Conservation (phyloP, 2,797 vertebrate genomes). For the Otus scops region DNA sequence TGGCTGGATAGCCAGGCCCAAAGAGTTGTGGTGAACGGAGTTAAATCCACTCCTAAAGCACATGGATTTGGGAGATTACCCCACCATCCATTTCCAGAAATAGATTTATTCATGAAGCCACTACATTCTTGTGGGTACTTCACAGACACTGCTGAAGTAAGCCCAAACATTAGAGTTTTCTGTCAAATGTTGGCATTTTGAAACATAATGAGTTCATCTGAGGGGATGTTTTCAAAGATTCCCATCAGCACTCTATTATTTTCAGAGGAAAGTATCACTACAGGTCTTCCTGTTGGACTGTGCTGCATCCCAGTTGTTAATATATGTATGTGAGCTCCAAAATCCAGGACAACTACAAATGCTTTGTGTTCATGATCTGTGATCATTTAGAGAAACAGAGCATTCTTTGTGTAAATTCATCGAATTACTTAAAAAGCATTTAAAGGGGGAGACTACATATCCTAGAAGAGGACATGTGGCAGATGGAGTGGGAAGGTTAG, state of each 20-base stretch:
- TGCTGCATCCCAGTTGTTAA: neutral
- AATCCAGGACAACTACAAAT: neutral
- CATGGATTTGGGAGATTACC: neutral
- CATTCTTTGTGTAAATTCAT: neutral
- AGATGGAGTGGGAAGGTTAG: neutral
- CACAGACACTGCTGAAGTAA: neutral
- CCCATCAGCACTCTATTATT: neutral
- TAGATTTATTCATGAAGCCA: neutral
- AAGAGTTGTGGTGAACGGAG: no score
- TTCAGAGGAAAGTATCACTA: neutral
- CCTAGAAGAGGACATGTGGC: neutral
- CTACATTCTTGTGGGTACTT: neutral
- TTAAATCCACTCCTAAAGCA: neutral
- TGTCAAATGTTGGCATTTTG: neutral
- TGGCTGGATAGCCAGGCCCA: no score
- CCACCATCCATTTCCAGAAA: fast-evolving
- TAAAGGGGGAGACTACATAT: neutral
- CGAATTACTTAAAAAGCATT: neutral
- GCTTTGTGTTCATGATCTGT: neutral
- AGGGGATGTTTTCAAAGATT: neutral
- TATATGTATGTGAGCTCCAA: neutral
- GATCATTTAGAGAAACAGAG: neutral
- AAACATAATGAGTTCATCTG: neutral
- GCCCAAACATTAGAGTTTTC: neutral
- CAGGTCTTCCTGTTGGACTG: fast-evolving